phyloP scores from a whole-genome alignment of 2,888 invertebrate species.

The Pogonocherus hispidulus region DNA sequence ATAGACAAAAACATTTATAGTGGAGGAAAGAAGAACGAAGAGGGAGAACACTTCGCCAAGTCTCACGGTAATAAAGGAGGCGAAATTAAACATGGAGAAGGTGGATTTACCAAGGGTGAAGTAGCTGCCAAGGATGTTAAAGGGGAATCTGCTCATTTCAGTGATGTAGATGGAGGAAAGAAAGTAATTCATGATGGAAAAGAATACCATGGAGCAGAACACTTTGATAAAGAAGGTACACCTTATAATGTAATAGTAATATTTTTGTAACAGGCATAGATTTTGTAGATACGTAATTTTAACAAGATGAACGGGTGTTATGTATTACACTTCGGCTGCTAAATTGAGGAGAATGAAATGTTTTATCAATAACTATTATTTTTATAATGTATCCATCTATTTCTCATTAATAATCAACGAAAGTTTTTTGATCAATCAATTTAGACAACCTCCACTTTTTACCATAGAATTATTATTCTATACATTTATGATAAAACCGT shows the following conservation, averaged over 20 bases:
- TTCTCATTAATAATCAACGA: no score
- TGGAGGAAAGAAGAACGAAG: conserved; percentile 73
- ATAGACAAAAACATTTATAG: conserved; percentile 73
- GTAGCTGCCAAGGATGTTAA: conserved; percentile 66
- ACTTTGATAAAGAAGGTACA: conserved; percentile 73
- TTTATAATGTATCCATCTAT: no score
- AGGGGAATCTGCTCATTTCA: conserved; percentile 71
- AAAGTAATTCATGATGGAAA: conserved; percentile 75
- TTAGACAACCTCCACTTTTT: no score
- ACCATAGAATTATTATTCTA: no score
- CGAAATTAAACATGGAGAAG: conserved; percentile 72
- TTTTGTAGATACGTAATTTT: no score
- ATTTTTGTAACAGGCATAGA: no score
- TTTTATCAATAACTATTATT: background rate
- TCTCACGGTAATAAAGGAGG: conserved; percentile 72
- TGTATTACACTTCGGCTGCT: no score
- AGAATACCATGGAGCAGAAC: conserved; percentile 73
- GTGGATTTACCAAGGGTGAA: conserved; percentile 68
- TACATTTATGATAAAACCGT: no score
- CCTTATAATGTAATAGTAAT: background rate
- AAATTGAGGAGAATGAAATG: no score
- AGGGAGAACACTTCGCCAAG: conserved; percentile 71
- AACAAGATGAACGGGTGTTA: no score
- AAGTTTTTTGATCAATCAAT: no score
- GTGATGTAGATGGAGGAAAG: conserved; percentile 73